Conservation (phyloP, 2,113 vertebrate species). For the Anhinga rufa region DNA sequence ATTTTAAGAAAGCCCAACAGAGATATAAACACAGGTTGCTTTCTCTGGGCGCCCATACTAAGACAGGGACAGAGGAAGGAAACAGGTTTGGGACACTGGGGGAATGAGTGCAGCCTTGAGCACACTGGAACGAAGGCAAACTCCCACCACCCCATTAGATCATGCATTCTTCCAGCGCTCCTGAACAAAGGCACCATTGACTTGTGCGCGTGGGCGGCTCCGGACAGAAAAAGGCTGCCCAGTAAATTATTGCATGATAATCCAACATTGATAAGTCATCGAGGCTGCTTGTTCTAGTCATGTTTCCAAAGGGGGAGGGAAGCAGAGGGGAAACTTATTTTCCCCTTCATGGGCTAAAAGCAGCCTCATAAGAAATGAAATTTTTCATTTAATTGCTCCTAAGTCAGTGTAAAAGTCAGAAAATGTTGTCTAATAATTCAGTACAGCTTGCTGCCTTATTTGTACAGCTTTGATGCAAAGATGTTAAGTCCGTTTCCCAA, state of each 20-base stretch:
- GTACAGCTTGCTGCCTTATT: conserved; percentile 13
- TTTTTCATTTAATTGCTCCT: neutral
- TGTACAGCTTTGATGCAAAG: conserved; percentile 40
- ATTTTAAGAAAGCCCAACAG: neutral
- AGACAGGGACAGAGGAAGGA: neutral
- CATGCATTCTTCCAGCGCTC: conserved; percentile 78
- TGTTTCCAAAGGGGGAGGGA: neutral
- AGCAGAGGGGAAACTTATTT: neutral
- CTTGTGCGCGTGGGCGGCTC: conserved; percentile 71
- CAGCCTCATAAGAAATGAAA: neutral
- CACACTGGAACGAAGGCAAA: conserved; percentile 61
- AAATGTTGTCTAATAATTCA: neutral
- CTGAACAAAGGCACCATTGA: conserved; percentile 87
- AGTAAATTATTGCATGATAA: conserved; percentile 52
- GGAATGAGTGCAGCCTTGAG: conserved; percentile 45
- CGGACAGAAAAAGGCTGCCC: conserved; percentile 28
- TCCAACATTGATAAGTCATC: conserved; percentile 21
- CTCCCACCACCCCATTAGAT: conserved; percentile 82
- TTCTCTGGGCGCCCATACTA: neutral
- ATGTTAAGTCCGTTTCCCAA: neutral
- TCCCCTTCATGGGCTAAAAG: neutral
- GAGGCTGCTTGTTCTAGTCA: neutral
- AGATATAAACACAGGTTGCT: neutral
- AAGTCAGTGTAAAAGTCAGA: neutral
- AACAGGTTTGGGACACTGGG: conserved; percentile 10